phyloP scores from a whole-genome alignment of 2,797 vertebrate species.

The Poecile montanus region DNA sequence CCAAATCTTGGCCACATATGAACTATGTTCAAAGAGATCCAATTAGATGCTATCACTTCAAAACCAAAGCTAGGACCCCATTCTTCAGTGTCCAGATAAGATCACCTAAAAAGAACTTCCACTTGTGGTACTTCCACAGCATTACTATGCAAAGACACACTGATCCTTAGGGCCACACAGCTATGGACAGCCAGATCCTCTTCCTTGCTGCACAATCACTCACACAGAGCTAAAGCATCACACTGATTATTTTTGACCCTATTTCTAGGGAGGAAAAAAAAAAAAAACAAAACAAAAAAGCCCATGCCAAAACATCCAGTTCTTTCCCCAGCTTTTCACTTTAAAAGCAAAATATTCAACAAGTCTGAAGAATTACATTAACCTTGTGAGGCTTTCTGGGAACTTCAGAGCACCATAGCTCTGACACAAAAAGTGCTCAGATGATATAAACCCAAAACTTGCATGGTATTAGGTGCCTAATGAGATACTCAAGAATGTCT shows the following conservation, averaged over 20 bases:
- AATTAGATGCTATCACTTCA: neutral
- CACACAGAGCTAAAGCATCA: neutral
- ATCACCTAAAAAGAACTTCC: accelerated
- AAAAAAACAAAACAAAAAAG: neutral
- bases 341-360: neutral
- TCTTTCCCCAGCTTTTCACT: neutral
- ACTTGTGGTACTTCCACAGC: accelerated
- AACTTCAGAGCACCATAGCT: neutral
- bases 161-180: neutral
- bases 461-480: neutral
- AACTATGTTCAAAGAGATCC: neutral
- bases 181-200: neutral
- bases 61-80: neutral
- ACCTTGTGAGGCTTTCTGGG: neutral
- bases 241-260: neutral
- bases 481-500: neutral
- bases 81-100: neutral
- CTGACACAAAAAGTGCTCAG: neutral
- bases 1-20: neutral
- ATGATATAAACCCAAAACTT: neutral
- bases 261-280: neutral
- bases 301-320: accelerated
- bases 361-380: neutral
- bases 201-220: neutral
- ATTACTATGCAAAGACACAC: neutral